Conservation (phyloP, 2,797 vertebrate species). For the Buphagus erythrorhynchus region DNA sequence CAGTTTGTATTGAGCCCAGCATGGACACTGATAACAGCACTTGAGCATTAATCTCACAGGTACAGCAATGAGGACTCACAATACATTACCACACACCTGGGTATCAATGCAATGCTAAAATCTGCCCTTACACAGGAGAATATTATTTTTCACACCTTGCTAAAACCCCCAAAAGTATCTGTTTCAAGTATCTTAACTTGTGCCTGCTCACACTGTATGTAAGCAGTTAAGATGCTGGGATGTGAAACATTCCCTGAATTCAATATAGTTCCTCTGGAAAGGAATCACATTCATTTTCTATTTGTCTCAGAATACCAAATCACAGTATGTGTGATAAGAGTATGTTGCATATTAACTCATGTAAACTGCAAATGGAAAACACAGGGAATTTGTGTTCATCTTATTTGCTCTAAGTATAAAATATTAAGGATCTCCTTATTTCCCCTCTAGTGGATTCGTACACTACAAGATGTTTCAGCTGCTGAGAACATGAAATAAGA, state of each 20-base stretch:
- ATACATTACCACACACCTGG: neutral
- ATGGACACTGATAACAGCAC: neutral
- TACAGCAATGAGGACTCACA: neutral
- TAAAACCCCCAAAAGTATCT: neutral
- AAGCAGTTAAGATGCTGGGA: neutral
- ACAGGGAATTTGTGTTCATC: slow-evolving; percentile 19
- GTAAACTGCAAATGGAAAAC: slow-evolving; percentile 3
- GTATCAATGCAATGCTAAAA: neutral
- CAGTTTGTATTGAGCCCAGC: neutral
- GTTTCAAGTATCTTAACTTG: neutral
- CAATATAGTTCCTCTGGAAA: neutral
- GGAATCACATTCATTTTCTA: neutral
- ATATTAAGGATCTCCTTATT: slow-evolving; percentile 3
- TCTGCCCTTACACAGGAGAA: neutral
- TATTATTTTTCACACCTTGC: slow-evolving; percentile 9
- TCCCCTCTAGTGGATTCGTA: neutral
- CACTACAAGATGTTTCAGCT: neutral
- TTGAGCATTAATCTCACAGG: neutral
- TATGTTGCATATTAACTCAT: neutral
- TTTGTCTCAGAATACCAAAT: slow-evolving; percentile 6
- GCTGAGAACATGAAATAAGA: neutral
- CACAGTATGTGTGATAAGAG: neutral
- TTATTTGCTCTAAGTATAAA: neutral
- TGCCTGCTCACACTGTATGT: neutral
- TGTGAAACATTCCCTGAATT: slow-evolving; percentile 13